A percentile compares a stretch with the other conserved stretches of the same genome.
phyloP scores from a whole-genome alignment of 2,888 invertebrate species.

The Itoplectis maculator region DNA sequence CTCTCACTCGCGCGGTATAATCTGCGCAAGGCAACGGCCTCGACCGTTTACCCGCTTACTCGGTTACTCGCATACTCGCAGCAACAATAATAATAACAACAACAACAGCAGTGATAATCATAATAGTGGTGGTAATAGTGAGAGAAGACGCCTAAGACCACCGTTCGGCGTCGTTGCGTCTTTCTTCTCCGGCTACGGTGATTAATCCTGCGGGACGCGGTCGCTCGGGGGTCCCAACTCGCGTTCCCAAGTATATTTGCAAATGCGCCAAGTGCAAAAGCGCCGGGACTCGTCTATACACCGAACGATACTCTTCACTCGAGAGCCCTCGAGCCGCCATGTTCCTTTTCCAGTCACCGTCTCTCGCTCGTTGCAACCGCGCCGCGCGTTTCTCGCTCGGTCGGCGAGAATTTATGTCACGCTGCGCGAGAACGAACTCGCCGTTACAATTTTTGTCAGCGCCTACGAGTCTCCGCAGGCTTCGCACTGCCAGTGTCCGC shows the following conservation, averaged over 20 bases:
- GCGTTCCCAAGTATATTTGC: conserved; percentile 42
- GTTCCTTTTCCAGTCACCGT: neutral
- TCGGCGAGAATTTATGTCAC: conserved; percentile 55
- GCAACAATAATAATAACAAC: conserved; percentile 7
- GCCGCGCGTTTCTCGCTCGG: neutral
- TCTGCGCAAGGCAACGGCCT: conserved; percentile 42
- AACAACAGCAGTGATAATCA: conserved; percentile 16
- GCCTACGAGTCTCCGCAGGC: neutral
- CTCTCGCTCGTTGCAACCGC: neutral
- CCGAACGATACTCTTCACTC: neutral
- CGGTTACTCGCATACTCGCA: conserved; percentile 52
- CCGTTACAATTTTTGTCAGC: conserved; percentile 44
- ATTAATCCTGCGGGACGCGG: conserved; percentile 46
- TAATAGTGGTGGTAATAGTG: neutral
- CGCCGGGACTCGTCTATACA: neutral
- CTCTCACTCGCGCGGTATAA: conserved; percentile 32
- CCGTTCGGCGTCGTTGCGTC: conserved; percentile 19
- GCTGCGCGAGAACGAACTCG: conserved; percentile 38
- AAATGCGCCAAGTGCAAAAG: conserved; percentile 25
- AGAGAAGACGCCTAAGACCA: neutral
- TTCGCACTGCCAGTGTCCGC: conserved; percentile 10
- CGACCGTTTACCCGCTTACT: conserved; percentile 63
- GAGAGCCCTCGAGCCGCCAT: neutral
- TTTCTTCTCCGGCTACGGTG: conserved; percentile 7
- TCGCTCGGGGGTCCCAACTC: conserved; percentile 25